Evolutionary conservation across 2,888 invertebrate species (phyloP), one percentile per base, ranked within the genome.

Genomic region (Tetropium fuscum): DNA sequence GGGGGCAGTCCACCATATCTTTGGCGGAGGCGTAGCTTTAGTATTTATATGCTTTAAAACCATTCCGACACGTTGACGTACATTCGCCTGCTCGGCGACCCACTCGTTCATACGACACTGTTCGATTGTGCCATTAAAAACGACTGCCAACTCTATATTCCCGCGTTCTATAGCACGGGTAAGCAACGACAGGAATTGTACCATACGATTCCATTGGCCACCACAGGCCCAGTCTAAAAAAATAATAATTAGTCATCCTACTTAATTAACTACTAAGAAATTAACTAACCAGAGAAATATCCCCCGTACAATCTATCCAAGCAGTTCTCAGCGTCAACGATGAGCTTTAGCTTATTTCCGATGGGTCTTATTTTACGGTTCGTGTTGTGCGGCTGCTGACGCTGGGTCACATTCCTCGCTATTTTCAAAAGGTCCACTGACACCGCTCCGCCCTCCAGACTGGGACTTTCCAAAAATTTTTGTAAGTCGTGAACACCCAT

Each of bases 171-270:
- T 88, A 13, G 92, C 91, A 75, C 90, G 88, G 55, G 93, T 89
- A 56, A 96, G 84, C 60, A 93, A 88, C 16, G 91, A 88, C 58
- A 95, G 85, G 81, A 94, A 96, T 76, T 93, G 92, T 55, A 93
- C 89, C 89, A 95, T 95, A 60, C 95, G 88, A 75, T 95, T 95
- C 95, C 95, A 96, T 78, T 96, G 95, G 13, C 96, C 96, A 55
- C 96, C 96, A 82, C 95, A 95, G 51, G 93, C 93, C 95, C 95
- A 96, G 85, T 96, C 95, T 92, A 76, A 40, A 80, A n/a, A 74
- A 69, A 32, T 73, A 69, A 53, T 20, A 13, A 38, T 51, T 15
- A 3, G 2, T 3, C 4, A 4, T 16, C 10, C 13, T 11, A 1
- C 15, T 3, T 30, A 32, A 6, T 7, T 7, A n/a, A n/a, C n/a